Conservation (phyloP, 2,113 vertebrate species). For the Cettia cetti region DNA sequence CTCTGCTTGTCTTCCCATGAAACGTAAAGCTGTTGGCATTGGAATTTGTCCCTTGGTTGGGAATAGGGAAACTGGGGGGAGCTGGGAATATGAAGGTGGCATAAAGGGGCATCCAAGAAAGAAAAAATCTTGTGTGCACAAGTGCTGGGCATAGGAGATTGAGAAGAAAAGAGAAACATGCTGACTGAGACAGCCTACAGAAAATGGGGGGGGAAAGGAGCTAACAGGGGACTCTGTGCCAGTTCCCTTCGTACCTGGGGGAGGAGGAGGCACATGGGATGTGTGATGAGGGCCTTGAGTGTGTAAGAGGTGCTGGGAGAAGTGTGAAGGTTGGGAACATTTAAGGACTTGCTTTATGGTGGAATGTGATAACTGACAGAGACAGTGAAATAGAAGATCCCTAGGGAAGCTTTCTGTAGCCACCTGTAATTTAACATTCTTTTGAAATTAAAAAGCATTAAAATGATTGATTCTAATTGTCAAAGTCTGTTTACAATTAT, state of each 20-base stretch:
- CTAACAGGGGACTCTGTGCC: not conserved
- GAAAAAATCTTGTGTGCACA: not conserved
- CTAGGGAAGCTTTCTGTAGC: not conserved
- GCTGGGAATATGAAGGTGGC: not conserved
- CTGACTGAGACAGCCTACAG: rapidly evolving
- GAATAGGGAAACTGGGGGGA: not conserved
- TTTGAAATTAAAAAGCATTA: not conserved
- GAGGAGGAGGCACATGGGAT: not conserved
- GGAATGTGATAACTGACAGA: not conserved
- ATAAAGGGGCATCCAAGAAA: not conserved
- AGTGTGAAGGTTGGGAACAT: not conserved
- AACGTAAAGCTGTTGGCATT: not conserved
- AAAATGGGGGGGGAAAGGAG: not conserved
- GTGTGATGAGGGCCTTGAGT: rapidly evolving
- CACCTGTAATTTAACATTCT: not conserved
- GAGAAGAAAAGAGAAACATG: not conserved
- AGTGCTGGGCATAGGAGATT: not conserved
- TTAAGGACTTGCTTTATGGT: not conserved
- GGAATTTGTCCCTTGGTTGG: not conserved
- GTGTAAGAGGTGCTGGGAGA: not conserved
- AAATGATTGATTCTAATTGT: not conserved
- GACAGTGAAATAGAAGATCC: not conserved
- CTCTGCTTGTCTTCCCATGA: not conserved
- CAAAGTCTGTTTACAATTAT: not conserved
- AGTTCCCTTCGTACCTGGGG: not conserved